These are phyloP conservation scores for Ophthalmolycus amberensis DNA, from an alignment of 2,113 vertebrate genomes.

Conservation along the genomic window DNA sequence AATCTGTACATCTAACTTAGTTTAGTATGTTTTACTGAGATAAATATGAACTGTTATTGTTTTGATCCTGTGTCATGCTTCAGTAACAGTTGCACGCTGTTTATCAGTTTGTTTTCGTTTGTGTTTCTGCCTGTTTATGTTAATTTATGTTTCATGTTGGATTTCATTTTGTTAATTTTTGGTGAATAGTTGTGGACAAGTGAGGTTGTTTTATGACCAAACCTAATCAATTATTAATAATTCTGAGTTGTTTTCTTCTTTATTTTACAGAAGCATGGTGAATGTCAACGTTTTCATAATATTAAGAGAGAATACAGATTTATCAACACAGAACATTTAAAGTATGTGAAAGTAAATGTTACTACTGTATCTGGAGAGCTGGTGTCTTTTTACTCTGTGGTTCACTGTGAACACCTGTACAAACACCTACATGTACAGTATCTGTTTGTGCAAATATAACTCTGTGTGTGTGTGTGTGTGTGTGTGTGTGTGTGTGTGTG, in stretches of 20 bases:
- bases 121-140: not conserved
- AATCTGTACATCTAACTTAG: not conserved
- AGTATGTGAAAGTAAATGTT: not conserved
- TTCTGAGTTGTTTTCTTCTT: not conserved
- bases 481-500: constrained; percentile 15
- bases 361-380: no score
- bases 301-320: not conserved
- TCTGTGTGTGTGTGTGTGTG: constrained; percentile 25
- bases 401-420: constrained; percentile 14
- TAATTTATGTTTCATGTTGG: not conserved
- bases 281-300: not conserved
- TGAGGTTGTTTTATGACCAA: not conserved
- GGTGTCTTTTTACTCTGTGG: not conserved
- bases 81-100: no score
- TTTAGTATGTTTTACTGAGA: not conserved
- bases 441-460: not conserved
- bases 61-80: not conserved
- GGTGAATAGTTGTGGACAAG: not conserved
- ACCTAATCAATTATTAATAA: not conserved
- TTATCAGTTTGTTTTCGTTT: not conserved
- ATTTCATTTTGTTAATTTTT: not conserved
- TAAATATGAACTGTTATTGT: not conserved
- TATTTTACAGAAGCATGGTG: not conserved
- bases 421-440: constrained; percentile 14
- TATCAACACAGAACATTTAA: not conserved